Conservation (phyloP, 2,113 vertebrate genomes). For the Gymnogyps californianus region DNA sequence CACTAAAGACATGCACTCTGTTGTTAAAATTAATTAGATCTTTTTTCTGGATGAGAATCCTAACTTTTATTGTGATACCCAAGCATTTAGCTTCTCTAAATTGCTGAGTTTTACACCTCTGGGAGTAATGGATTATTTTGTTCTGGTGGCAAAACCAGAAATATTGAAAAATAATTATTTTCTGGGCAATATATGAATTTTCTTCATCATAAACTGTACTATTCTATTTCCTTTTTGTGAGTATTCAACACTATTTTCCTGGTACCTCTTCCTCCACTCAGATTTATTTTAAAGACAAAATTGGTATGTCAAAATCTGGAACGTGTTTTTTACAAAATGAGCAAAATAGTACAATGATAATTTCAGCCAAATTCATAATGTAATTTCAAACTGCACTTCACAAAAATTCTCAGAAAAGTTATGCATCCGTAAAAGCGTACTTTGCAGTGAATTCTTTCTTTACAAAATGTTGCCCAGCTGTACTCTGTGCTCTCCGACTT, state of each 20-base stretch:
- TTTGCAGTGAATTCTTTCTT: not conserved
- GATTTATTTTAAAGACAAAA: not conserved
- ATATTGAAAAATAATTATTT: not conserved
- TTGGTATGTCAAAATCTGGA: not conserved
- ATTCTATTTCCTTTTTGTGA: not conserved
- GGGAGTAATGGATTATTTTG: not conserved
- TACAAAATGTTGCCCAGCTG: not conserved
- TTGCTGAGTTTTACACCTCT: not conserved
- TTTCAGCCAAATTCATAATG: not conserved
- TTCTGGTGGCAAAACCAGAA: not conserved
- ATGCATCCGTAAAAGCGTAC: not conserved
- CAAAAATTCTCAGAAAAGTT: not conserved
- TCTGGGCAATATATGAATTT: not conserved
- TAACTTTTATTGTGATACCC: not conserved
- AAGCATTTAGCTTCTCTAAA: not conserved
- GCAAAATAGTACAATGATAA: not conserved
- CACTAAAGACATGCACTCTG: not conserved
- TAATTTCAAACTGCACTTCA: not conserved
- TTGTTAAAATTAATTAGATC: not conserved
- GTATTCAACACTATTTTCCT: not conserved
- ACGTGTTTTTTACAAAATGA: not conserved
- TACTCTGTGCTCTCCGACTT: not conserved
- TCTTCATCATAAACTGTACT: not conserved
- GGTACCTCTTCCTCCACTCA: not conserved
- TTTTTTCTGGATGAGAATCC: not conserved